Evolutionary conservation across 1,140 invertebrate genomes (phyloP).

Genomic region (Drosophila saltans): DNA sequence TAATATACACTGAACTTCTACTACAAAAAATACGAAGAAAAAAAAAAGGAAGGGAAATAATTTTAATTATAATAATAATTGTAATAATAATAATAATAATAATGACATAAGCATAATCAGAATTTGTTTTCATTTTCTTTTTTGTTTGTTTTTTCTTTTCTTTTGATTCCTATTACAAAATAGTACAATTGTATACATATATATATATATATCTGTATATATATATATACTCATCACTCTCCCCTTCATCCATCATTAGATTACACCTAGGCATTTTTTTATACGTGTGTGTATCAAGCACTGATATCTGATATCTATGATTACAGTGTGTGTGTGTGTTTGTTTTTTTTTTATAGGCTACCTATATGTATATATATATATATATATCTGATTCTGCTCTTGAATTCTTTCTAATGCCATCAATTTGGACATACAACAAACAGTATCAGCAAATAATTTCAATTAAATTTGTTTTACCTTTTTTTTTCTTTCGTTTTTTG

Average conservation of each 20-base stretch:
- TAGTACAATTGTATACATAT: slow-evolving; percentile 47
- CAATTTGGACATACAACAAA: slow-evolving; percentile 44
- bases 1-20: slow-evolving; percentile 65
- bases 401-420: slow-evolving; percentile 11
- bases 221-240: slow-evolving; percentile 20
- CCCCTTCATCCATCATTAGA: slow-evolving; percentile 26
- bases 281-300: slow-evolving; percentile 47
- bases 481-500: slow-evolving; percentile 32
- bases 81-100: slow-evolving; percentile 38
- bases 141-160: slow-evolving; percentile 7
- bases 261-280: slow-evolving; percentile 42
- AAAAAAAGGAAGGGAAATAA: slow-evolving; percentile 6
- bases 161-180: slow-evolving; percentile 53
- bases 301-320: slow-evolving; percentile 68
- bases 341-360: slow-evolving; percentile 59
- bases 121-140: slow-evolving; percentile 19
- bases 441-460: slow-evolving; percentile 77
- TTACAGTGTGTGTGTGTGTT: slow-evolving; percentile 48
- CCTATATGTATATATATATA: slow-evolving; percentile 51
- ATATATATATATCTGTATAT: slow-evolving; percentile 21
- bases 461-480: slow-evolving; percentile 52
- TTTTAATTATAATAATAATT: slow-evolving; percentile 9
- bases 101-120: slow-evolving; percentile 73
- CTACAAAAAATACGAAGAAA: slow-evolving; percentile 25
- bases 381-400: slow-evolving; percentile 27